phyloP scores from a whole-genome alignment of 2,888 invertebrate species.

The Charanyca ferruginea region DNA sequence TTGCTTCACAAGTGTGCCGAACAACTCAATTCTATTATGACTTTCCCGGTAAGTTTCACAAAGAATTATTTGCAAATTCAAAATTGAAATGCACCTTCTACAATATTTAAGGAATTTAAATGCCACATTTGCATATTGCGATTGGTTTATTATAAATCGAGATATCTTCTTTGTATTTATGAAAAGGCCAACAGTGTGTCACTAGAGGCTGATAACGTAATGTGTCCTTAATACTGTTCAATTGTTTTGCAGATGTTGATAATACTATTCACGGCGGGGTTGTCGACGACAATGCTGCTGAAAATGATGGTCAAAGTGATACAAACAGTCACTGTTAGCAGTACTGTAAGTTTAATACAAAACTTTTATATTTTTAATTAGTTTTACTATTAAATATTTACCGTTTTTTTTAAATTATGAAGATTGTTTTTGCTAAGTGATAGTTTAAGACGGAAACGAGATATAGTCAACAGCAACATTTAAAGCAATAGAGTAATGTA shows the following conservation, averaged over 20 bases:
- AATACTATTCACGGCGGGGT: slow-evolving; percentile 77
- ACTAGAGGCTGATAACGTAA: not conserved
- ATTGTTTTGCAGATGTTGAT: slow-evolving; percentile 75
- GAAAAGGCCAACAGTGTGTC: not conserved
- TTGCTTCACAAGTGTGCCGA: slow-evolving; percentile 78
- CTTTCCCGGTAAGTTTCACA: slow-evolving; percentile 76
- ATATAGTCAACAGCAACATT: too few species aligned
- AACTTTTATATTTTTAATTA: not conserved
- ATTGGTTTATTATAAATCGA: too few species aligned
- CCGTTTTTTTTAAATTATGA: too few species aligned
- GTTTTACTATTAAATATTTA: too few species aligned
- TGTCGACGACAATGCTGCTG: slow-evolving; percentile 77
- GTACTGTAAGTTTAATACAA: slow-evolving; percentile 61
- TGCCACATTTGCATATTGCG: not conserved
- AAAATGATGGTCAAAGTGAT: slow-evolving; percentile 73
- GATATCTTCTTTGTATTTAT: not conserved
- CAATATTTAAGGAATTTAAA: not conserved
- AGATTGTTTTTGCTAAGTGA: too few species aligned
- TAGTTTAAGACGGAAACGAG: too few species aligned
- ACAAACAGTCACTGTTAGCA: slow-evolving; percentile 65
- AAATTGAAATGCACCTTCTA: slow-evolving; percentile 10
- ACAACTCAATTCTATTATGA: slow-evolving; percentile 79
- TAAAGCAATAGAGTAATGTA: too few species aligned
- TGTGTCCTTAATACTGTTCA: not conserved
- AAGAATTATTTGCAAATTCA: slow-evolving; percentile 33